Percentiles rank a stretch among this genome's conserved stretches.
Conservation (phyloP, 1,140 invertebrate species). For the Diorhabda carinulata region DNA sequence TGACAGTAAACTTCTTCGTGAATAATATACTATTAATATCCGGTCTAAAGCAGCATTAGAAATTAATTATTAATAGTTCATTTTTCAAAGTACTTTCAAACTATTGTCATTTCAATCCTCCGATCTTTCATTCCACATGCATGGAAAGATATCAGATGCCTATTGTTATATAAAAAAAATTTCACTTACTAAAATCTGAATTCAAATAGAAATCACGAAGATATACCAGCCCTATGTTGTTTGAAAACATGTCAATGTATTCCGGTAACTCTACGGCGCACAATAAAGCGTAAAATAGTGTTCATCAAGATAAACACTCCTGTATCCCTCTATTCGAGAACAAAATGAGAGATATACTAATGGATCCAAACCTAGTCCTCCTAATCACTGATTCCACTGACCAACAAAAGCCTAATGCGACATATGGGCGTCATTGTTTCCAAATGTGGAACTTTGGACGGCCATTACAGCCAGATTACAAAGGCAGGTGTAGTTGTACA, state of each 20-base stretch:
- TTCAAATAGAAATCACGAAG: no score
- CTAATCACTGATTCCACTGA: constrained; percentile 24
- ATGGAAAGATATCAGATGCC: no score
- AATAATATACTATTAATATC: no score
- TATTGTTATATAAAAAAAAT: no score
- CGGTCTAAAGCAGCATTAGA: no score
- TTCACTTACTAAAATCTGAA: no score
- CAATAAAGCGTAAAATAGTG: constrained; percentile 2
- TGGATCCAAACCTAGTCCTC: constrained; percentile 12
- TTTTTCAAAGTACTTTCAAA: no score
- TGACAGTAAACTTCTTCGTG: no score
- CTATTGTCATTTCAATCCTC: no score
- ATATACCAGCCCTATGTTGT: no score
- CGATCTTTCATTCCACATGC: no score
- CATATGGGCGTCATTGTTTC: constrained; percentile 27
- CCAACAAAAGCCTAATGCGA: constrained; percentile 24
- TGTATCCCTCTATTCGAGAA: constrained; percentile 15
- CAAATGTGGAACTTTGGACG: constrained; percentile 22
- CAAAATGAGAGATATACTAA: constrained; percentile 24
- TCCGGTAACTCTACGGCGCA: neutral
- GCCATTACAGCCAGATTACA: constrained; percentile 26
- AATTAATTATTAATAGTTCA: no score
- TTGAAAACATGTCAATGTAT: neutral
- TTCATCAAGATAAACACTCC: constrained; percentile 24
- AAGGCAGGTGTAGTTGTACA: constrained; percentile 21